Evolutionary conservation across 2,888 invertebrate genomes (phyloP).

Genomic region (Leptinotarsa juncta): DNA sequence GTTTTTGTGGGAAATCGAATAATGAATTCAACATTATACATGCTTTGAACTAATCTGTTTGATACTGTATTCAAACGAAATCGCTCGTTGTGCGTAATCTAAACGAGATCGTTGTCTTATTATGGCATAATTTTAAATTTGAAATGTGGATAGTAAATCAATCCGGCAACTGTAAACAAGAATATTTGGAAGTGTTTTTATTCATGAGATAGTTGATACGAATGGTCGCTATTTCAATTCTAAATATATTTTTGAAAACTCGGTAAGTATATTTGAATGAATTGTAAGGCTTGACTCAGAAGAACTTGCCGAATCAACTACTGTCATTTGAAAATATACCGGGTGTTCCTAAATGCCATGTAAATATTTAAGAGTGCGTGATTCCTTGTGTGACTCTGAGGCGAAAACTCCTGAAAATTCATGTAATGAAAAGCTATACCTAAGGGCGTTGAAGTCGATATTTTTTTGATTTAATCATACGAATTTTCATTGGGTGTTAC

Average conservation of each 20-base stretch:
- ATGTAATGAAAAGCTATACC: too few relatives aligned
- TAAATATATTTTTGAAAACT: neutral
- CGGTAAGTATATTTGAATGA: too few relatives aligned
- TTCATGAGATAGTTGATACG: neutral
- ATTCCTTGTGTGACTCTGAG: too few relatives aligned
- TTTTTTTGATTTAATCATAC: too few relatives aligned
- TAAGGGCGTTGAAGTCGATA: too few relatives aligned
- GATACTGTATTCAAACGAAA: slow-evolving; percentile 2
- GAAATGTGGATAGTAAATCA: slow-evolving; percentile 1
- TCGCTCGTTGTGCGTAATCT: slow-evolving; percentile 5
- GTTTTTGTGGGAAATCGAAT: neutral
- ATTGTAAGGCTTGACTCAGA: too few relatives aligned
- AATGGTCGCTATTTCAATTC: neutral
- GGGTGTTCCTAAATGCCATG: too few relatives aligned
- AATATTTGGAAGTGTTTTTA: slow-evolving; percentile 9
- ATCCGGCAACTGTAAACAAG: slow-evolving; percentile 5
- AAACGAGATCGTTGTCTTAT: slow-evolving; percentile 8
- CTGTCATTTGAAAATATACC: neutral
- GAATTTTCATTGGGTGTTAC: too few relatives aligned
- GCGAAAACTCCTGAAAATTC: too few relatives aligned
- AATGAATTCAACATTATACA: neutral
- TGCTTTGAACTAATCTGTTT: neutral
- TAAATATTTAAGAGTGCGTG: too few relatives aligned
- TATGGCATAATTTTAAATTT: slow-evolving; percentile 6
- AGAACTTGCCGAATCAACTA: neutral